Conservation (phyloP, 2,113 vertebrate species). For the Serinus canaria region DNA sequence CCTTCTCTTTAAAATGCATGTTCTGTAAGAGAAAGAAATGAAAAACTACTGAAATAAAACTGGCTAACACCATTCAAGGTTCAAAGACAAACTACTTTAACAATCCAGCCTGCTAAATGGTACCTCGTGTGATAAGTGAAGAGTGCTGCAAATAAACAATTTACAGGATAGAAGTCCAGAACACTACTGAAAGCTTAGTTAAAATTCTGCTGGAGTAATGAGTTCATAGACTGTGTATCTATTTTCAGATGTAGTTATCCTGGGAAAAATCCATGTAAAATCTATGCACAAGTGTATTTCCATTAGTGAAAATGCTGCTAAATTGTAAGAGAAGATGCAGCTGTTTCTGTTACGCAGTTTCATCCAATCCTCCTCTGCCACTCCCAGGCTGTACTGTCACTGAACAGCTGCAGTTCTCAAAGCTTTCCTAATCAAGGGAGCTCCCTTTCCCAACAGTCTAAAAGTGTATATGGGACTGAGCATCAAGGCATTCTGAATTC, state of each 20-base stretch:
- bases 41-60: not conserved
- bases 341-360: not conserved
- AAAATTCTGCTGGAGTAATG: not conserved
- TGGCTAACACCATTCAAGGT: not conserved
- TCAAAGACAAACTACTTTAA: not conserved
- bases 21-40: not conserved
- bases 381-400: not conserved
- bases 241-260: not conserved
- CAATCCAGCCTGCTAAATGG: not conserved
- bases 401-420: not conserved
- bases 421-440: not conserved
- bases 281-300: not conserved
- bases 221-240: not conserved
- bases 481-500: not conserved
- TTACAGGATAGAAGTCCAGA: not conserved
- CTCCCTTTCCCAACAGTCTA: not conserved
- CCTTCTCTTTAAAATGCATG: not conserved
- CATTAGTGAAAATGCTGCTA: not conserved
- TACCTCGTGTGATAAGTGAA: not conserved
- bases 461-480: not conserved
- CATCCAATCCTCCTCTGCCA: not conserved
- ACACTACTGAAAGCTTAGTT: not conserved
- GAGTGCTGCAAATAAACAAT: not conserved
- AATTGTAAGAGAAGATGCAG: not conserved
- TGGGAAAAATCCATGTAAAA: not conserved